Conservation (phyloP, 2,113 vertebrate species). For the Cyphomyrus discorhynchus region DNA sequence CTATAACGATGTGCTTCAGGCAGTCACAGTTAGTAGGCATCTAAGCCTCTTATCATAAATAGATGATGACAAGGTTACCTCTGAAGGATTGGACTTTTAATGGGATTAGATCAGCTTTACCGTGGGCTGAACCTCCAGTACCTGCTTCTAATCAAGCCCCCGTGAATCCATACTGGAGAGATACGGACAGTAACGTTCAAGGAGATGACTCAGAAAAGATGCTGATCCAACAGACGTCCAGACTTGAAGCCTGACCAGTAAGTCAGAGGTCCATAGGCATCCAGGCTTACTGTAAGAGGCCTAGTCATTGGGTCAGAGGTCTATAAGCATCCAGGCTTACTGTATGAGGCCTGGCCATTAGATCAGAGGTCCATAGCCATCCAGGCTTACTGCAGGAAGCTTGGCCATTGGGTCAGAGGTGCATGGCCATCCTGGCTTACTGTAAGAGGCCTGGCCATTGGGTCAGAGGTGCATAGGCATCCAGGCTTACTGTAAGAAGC, state of each 20-base stretch:
- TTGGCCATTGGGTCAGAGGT: neutral
- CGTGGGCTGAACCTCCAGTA: neutral
- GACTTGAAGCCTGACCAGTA: neutral
- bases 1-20: neutral
- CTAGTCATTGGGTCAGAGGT: neutral
- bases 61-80: neutral
- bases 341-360: neutral
- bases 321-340: neutral
- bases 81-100: neutral
- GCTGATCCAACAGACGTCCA: neutral
- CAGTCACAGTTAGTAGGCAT: neutral
- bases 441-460: neutral
- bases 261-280: neutral
- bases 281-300: neutral
- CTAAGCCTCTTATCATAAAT: conserved; percentile 7
- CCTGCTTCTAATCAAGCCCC: neutral
- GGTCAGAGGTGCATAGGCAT: neutral
- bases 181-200: neutral
- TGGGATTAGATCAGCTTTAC: conserved; percentile 4
- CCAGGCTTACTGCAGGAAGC: neutral
- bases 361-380: neutral
- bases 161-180: neutral
- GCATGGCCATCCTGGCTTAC: neutral
- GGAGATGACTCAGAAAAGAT: neutral
- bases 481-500: neutral